Percentiles rank a stretch among this genome's conserved stretches.
These are phyloP conservation scores for Urechis unicinctus DNA, from an alignment of 2,888 invertebrate species.

Conservation along the genomic window DNA sequence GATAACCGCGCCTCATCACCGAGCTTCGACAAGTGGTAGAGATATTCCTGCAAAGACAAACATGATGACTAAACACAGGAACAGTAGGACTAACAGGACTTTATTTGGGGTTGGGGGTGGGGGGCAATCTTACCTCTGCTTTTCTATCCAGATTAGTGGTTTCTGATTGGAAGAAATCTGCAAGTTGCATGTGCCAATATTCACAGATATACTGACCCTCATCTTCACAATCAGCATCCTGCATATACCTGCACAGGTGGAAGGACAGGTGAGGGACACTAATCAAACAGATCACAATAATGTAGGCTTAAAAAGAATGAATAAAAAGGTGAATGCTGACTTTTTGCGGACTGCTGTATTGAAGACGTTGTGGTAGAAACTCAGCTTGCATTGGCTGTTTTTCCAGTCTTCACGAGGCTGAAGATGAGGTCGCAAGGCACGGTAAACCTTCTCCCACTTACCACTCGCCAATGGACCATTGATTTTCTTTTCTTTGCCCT, in stretches of 20 bases:
- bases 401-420: constrained; percentile 14
- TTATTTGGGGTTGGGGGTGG: too few species aligned
- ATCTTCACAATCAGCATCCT: constrained; percentile 10
- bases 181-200: constrained; percentile 42
- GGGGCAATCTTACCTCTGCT: constrained; percentile 32
- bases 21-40: constrained; percentile 39
- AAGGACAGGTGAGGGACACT: too few species aligned
- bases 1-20: constrained; percentile 37
- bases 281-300: too few species aligned
- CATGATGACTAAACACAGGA: background rate
- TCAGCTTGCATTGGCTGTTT: constrained; percentile 17
- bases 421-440: constrained; percentile 15
- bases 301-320: too few species aligned
- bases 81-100: too few species aligned
- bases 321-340: constrained; percentile 7
- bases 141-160: constrained; percentile 33
- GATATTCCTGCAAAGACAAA: constrained; percentile 32
- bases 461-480: constrained; percentile 3
- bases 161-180: constrained; percentile 37
- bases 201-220: constrained; percentile 11
- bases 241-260: too few species aligned
- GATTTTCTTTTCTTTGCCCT: background rate
- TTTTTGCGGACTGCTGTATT: constrained; percentile 16
- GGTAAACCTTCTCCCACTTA: constrained; percentile 13
- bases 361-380: constrained; percentile 19